A percentile compares a stretch with the other conserved stretches of the same genome.
These are phyloP conservation scores for Chrysocyon brachyurus DNA, from an alignment of 2,797 vertebrate species.

Conservation along the genomic window DNA sequence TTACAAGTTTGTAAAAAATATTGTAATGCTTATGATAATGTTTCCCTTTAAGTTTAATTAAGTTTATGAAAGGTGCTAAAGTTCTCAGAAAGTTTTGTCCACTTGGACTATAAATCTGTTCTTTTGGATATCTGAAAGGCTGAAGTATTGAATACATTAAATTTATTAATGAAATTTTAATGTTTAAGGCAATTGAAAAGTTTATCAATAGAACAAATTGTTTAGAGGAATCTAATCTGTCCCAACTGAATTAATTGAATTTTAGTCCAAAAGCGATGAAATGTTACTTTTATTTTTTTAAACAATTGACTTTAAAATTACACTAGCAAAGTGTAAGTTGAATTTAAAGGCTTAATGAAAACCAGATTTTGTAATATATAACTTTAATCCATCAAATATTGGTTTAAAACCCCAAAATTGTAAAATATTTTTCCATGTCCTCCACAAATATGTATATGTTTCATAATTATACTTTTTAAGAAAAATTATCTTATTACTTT, in stretches of 20 bases:
- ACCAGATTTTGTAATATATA: background rate
- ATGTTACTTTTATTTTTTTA: background rate
- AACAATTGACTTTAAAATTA: background rate
- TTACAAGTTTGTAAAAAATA: background rate
- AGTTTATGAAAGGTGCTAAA: background rate
- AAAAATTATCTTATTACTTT: background rate
- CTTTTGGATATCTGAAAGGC: background rate
- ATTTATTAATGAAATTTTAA: slow-evolving; percentile 6
- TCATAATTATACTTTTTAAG: background rate
- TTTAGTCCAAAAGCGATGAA: background rate
- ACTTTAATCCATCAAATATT: background rate
- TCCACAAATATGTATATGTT: background rate
- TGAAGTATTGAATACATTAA: slow-evolving; percentile 3
- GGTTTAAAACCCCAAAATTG: background rate
- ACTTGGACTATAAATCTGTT: background rate
- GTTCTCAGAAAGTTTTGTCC: background rate
- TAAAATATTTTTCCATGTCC: background rate
- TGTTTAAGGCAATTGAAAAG: background rate
- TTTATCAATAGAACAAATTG: background rate
- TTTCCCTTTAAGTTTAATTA: background rate
- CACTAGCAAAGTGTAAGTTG: background rate
- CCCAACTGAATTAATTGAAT: background rate
- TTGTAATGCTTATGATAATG: background rate
- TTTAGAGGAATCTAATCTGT: background rate
- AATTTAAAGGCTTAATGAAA: background rate